Conservation (phyloP, 2,888 invertebrate species). For the Epinotia nisella region DNA sequence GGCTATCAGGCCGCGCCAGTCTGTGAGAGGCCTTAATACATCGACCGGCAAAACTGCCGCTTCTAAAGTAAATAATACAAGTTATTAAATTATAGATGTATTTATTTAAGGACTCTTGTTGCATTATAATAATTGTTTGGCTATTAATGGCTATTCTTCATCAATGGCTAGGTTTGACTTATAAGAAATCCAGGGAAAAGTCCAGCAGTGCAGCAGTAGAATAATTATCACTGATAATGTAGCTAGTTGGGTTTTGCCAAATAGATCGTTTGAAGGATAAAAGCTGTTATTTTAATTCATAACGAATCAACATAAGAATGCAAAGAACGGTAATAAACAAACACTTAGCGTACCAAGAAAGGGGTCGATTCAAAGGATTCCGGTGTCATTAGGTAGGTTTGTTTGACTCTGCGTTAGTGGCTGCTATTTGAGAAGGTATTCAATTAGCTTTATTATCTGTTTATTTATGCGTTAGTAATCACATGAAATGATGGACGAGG, state of each 20-base stretch:
- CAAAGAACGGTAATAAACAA: slow-evolving; percentile 47
- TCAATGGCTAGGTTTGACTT: no score
- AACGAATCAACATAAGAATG: slow-evolving; percentile 23
- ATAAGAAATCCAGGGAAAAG: no score
- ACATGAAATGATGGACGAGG: slow-evolving; percentile 73
- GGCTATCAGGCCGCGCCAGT: no score
- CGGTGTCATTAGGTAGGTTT: slow-evolving; percentile 78
- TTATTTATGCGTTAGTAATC: slow-evolving; percentile 78
- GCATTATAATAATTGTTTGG: no score
- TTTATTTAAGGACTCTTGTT: no score
- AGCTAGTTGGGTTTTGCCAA: not conserved
- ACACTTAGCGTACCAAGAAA: slow-evolving; percentile 56
- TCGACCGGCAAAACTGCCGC: no score
- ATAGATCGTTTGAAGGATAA: not conserved
- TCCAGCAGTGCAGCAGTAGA: no score
- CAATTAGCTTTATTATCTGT: slow-evolving; percentile 84
- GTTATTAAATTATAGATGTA: no score
- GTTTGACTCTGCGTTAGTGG: slow-evolving; percentile 62
- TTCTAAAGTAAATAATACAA: no score
- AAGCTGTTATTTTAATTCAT: slow-evolving; percentile 5
- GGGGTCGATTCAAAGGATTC: slow-evolving; percentile 69
- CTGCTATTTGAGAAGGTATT: slow-evolving; percentile 73
- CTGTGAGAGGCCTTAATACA: no score
- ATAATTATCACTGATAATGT: not conserved
- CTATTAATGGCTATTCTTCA: no score